phyloP scores from a whole-genome alignment of 2,888 invertebrate genomes.

The Hirtodrosophila duncani region DNA sequence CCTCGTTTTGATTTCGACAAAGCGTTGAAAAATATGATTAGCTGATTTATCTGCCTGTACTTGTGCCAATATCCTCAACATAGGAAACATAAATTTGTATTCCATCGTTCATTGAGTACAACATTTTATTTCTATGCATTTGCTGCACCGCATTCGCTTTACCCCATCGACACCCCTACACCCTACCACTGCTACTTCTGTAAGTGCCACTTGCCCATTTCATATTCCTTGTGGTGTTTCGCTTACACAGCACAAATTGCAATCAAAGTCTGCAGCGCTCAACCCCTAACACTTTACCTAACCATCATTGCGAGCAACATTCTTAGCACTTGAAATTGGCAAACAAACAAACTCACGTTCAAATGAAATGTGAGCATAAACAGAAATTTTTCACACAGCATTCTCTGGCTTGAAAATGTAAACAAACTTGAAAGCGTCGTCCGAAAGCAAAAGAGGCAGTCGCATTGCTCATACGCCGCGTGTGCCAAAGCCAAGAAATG shows the following conservation, averaged over 20 bases:
- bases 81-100: too few relatives aligned
- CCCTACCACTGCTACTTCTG: conserved; percentile 11
- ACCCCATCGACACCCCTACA: too few relatives aligned
- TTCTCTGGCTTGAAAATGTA: conserved; percentile 44
- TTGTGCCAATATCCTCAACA: too few relatives aligned
- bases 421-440: conserved; percentile 66
- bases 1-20: too few relatives aligned
- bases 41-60: too few relatives aligned
- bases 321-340: conserved; percentile 67
- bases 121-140: too few relatives aligned
- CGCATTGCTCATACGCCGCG: conserved; percentile 62
- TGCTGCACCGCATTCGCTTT: too few relatives aligned
- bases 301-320: conserved; percentile 8
- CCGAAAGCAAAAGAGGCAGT: conserved; percentile 33
- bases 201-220: conserved; percentile 20
- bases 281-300: conserved; percentile 17
- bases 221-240: conserved; percentile 37
- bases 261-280: conserved; percentile 44
- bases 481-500: conserved; percentile 3
- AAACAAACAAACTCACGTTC: conserved; percentile 70
- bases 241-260: conserved; percentile 64
- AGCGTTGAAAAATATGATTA: too few relatives aligned
- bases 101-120: too few relatives aligned
- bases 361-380: conserved; percentile 71
- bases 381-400: conserved; percentile 69